A percentile compares a stretch with the other conserved stretches of the same genome.
Conservation (phyloP, 2,113 vertebrate species). For the Xyliphius kryptos region DNA sequence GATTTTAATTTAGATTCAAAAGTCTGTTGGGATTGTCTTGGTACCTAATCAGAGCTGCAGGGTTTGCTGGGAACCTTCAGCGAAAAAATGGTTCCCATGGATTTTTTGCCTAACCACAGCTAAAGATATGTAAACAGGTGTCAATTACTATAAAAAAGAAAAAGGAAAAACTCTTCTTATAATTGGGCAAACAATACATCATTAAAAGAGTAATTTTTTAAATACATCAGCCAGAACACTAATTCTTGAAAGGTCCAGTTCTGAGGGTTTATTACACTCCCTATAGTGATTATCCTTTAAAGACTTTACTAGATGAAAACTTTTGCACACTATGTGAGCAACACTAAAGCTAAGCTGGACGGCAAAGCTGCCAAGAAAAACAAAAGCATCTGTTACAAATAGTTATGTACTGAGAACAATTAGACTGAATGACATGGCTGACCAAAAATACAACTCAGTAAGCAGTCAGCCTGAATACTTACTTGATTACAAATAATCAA, state of each 20-base stretch:
- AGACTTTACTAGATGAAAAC: conserved; percentile 11
- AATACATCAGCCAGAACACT: no score
- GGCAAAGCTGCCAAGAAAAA: conserved; percentile 24
- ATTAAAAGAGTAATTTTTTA: no score
- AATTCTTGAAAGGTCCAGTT: background rate
- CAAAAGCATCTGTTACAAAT: conserved; percentile 8
- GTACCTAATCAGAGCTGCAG: background rate
- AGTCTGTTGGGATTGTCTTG: background rate
- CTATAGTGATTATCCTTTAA: conserved; percentile 10
- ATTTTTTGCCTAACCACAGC: background rate
- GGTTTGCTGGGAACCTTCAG: background rate
- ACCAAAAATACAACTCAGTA: background rate
- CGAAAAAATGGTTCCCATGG: background rate
- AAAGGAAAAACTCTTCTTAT: no score
- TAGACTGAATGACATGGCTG: background rate
- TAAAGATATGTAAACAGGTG: conserved; percentile 6
- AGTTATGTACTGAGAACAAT: background rate
- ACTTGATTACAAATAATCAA: background rate
- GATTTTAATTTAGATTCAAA: background rate
- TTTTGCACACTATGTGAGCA: conserved; percentile 3
- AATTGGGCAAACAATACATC: no score
- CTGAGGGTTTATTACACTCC: background rate
- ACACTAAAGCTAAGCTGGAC: conserved; percentile 4
- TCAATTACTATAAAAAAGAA: background rate
- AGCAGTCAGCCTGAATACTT: background rate